Percentiles rank a stretch among this genome's conserved stretches.
phyloP scores from a whole-genome alignment of 1,140 invertebrate genomes.

The Octopus sinensis region DNA sequence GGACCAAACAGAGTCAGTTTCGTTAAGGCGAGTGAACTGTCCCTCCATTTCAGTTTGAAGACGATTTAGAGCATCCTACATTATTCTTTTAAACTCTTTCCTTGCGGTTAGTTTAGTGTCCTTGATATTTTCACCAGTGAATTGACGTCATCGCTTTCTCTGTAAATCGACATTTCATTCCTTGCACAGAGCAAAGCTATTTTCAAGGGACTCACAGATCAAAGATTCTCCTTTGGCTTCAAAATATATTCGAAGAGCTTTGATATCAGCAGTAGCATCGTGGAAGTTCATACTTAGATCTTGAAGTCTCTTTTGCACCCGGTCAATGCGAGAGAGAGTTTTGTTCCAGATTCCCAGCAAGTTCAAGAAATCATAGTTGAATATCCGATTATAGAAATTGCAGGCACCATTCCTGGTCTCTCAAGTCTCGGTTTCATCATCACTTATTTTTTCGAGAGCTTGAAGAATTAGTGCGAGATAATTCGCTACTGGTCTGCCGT shows the following conservation, averaged over 20 bases:
- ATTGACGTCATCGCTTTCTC: background rate
- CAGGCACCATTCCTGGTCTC: background rate
- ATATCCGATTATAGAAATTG: background rate
- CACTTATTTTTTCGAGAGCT: background rate
- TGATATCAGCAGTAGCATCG: background rate
- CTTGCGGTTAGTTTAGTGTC: background rate
- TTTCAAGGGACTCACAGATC: background rate
- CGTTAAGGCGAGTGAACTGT: background rate
- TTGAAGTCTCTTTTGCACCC: background rate
- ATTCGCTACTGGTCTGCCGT: background rate
- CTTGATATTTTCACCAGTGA: background rate
- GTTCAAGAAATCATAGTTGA: constrained; percentile 1
- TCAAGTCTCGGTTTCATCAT: background rate
- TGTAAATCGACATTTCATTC: background rate
- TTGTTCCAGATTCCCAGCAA: background rate
- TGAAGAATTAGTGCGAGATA: background rate
- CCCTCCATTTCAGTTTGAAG: background rate
- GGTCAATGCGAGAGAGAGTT: background rate
- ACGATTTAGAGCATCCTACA: background rate
- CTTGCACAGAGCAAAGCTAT: background rate
- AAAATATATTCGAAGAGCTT: background rate
- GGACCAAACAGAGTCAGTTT: background rate
- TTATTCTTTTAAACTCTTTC: background rate
- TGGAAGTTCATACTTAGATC: background rate
- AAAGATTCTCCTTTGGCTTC: background rate